phyloP scores from a whole-genome alignment of 2,888 invertebrate species.

The Harmothoe impar region DNA sequence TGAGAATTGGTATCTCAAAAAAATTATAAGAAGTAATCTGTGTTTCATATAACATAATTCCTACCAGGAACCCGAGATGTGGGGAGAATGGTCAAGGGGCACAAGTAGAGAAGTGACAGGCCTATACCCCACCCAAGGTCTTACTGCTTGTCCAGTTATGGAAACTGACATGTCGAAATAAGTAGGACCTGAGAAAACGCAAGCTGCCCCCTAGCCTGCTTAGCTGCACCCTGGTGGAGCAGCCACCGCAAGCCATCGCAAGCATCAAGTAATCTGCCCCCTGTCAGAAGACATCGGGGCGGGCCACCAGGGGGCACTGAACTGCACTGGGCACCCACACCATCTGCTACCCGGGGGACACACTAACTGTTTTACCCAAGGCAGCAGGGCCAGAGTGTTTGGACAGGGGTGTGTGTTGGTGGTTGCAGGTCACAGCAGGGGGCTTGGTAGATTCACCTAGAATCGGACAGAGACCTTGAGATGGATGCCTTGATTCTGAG shows the following conservation, averaged over 20 bases:
- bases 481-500: no score
- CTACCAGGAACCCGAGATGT: no score
- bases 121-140: not conserved
- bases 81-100: no score
- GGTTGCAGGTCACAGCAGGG: not conserved
- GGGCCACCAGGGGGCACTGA: not conserved
- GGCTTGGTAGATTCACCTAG: not conserved
- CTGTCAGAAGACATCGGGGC: not conserved
- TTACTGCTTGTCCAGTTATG: no score
- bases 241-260: not conserved
- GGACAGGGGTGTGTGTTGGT: not conserved
- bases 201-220: not conserved
- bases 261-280: slow-evolving; percentile 20
- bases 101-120: not conserved
- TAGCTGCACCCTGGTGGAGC: not conserved
- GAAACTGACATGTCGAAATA: not conserved
- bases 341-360: not conserved
- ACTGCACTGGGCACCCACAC: not conserved
- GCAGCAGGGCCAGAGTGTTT: not conserved
- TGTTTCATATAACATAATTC: no score
- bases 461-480: no score
- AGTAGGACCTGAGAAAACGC: not conserved
- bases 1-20: no score
- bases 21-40: no score
- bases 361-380: not conserved